Percentiles rank a stretch among this genome's conserved stretches.
Evolutionary conservation across 2,113 vertebrate species (phyloP).

Genomic region (Heloderma charlesbogerti): DNA sequence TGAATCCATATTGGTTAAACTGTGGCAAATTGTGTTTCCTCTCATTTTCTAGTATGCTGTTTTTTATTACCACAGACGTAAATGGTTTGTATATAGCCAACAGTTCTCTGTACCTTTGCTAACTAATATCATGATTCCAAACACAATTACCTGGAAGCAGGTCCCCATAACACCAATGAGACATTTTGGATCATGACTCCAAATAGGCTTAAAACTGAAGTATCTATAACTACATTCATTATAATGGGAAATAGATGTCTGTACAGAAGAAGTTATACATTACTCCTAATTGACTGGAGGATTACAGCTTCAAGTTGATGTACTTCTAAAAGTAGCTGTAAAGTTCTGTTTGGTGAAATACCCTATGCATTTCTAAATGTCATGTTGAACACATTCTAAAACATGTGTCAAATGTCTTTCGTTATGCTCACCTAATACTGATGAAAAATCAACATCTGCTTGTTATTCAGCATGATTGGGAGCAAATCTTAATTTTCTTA

Average conservation of each 20-base stretch:
- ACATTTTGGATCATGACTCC: not conserved
- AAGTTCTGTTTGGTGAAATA: not conserved
- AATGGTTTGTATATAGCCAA: not conserved
- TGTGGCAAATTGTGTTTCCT: not conserved
- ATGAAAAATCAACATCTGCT: not conserved
- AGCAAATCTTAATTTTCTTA: not conserved
- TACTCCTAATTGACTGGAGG: not conserved
- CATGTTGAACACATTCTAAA: not conserved
- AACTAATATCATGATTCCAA: not conserved
- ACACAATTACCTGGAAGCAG: not conserved
- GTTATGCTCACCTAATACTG: not conserved
- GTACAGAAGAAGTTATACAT: not conserved
- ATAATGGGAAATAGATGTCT: not conserved
- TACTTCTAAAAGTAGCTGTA: not conserved
- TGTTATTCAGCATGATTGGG: not conserved
- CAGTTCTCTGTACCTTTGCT: not conserved
- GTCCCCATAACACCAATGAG: not conserved
- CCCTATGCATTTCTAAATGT: not conserved
- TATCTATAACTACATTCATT: not conserved
- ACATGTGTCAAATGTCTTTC: not conserved
- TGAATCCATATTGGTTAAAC: slow-evolving; percentile 33
- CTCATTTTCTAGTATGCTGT: not conserved
- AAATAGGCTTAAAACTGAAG: not conserved
- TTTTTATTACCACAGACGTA: not conserved
- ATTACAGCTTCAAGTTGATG: not conserved